Percentiles rank a stretch among this genome's conserved stretches.
Conservation (phyloP, 2,797 vertebrate species). For the Tinamus major region DNA sequence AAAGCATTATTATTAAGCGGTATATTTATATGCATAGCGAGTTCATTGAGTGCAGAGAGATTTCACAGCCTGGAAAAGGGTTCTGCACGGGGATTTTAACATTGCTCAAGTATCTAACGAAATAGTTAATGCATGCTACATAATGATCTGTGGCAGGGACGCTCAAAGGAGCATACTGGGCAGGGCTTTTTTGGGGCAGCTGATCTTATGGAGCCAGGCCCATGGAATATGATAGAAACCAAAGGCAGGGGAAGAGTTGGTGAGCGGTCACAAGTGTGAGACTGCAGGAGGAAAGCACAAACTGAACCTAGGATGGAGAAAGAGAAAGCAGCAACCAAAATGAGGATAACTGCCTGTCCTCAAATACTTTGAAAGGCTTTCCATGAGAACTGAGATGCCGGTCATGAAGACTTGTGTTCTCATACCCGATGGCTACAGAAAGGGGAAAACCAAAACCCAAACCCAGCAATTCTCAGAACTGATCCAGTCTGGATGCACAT, state of each 20-base stretch:
- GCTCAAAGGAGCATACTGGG: background rate
- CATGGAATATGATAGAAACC: background rate
- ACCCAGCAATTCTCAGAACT: background rate
- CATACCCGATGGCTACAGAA: background rate
- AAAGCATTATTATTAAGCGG: slow-evolving; percentile 37
- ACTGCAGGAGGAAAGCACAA: background rate
- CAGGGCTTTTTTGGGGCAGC: background rate
- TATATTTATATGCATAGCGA: slow-evolving; percentile 7
- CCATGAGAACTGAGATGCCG: background rate
- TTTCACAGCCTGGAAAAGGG: background rate
- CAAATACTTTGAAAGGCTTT: background rate
- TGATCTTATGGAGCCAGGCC: background rate
- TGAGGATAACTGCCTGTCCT: background rate
- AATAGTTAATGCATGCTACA: background rate
- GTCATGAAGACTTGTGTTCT: fast-evolving
- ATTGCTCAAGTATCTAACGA: background rate
- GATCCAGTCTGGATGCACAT: background rate
- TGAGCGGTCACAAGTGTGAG: background rate
- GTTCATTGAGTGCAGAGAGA: background rate
- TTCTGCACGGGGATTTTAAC: slow-evolving; percentile 1
- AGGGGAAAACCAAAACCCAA: background rate
- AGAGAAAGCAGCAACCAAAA: background rate
- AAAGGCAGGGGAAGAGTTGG: background rate
- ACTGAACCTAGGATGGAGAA: background rate
- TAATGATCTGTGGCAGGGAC: background rate